Base-by-base conservation (phyloP, 2,113 vertebrate species). In the Neopipo cinnamomea region DNA sequence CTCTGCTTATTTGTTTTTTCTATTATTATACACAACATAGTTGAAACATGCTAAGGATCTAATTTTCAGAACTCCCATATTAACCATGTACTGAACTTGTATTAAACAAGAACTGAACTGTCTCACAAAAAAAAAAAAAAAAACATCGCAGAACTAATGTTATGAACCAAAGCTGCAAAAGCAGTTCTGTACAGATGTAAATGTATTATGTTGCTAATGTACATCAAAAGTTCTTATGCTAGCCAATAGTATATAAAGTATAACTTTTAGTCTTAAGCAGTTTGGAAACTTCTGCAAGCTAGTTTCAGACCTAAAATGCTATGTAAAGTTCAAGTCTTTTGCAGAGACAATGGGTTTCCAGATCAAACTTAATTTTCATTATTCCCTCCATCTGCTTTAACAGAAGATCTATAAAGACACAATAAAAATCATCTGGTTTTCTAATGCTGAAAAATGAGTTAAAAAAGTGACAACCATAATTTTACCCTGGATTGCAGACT, bases 121-220 rank as follows among this genome's bases (percentile, higher is more conserved):
- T 47, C 30, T 78, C 27, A 56, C 25, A 46, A 55, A 83, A 81
- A 78, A 78, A 8, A 1, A n/a, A n/a, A n/a, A n/a, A n/a, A n/a
- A n/a, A n/a, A n/a, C n/a, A n/a, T n/a, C n/a, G n/a, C 22, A 80
- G 39, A 90, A 68, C 8, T 63, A 44, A 70, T 4, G 27, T 20
- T 73, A 39, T 33, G 20, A 68, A 25, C 5, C 80, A 50, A 55
- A 90, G 47, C 23, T 52, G 31, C 19, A 84, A 62, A 71, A 39
- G 2, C 11, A 12, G 11, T 65, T 89, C 27, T 68, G 25, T 46
- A 72, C 20, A 82, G 22, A 35, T 19, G 11, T 35, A 65, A 76
- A 50, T 21, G 3, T 21, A 58, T 31, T 37, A n/a, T 0, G 0
- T 6, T 77, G n/a, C 19, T 46, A 42, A 35, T 5, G 21, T 31